Evolutionary conservation across 1,140 invertebrate species (phyloP), one percentile per base, ranked within the genome.

Genomic region (Watersipora subatra): DNA sequence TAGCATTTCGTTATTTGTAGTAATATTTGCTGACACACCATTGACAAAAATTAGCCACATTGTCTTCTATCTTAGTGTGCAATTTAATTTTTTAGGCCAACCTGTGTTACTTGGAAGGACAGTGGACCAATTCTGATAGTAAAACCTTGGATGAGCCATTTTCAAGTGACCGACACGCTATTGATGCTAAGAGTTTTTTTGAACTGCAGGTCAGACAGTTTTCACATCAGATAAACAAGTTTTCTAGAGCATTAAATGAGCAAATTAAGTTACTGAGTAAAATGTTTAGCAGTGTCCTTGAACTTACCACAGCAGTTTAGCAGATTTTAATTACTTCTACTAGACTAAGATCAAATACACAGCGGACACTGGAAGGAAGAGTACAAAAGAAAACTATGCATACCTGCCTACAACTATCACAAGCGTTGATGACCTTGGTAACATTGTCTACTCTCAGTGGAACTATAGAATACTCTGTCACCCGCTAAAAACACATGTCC

Each of bases 101-200:
- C 19, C 61, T 77, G 20, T 76, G 74, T 65, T 77, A 76, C 62
- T 28, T 77, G 58, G 75, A 77, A 59, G 75, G 73, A n/a, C 67
- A 64, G 22, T 76, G 75, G 75, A 73, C 72, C 0, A 68, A 46
- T 3, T 57, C 72, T 61, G 46, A 19, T 28, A 25, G 27, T 22
- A 65, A 1, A 66, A 69, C 15, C 26, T 62, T 77, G 3, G 61
- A 69, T 0, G 73, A 74, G 29, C 70, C 73, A 0, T 75, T 74
- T 57, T 27, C 66, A n/a, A 73, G 73, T 28, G 73, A 75, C 29
- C 57, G 72, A 17, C 73, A 74, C 61, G 57, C 58, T 7, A 15
- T 75, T 12, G 72, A 74, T 24, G 73, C 74, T 0, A 62, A 2
- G 1, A 69, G 66, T 25, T 75, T 70, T 70, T 22, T 56, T 25